Conservation (phyloP, 1,140 invertebrate genomes). For the Drosophila kohkoa region DNA sequence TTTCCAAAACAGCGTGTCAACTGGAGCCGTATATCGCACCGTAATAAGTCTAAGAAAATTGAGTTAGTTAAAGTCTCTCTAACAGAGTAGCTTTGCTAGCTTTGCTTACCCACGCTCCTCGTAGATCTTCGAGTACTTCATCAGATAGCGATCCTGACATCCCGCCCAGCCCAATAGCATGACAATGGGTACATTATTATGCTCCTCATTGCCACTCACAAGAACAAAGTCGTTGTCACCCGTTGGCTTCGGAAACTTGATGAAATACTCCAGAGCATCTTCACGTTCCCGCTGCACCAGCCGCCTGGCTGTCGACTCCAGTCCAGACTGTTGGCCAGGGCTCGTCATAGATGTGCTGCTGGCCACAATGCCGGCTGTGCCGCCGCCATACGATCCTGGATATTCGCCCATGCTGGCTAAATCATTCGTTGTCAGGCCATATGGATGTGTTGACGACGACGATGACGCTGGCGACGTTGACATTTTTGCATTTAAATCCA, state of each 20-base stretch:
- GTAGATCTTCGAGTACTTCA: conserved; percentile 92
- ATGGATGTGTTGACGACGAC: conserved; percentile 46
- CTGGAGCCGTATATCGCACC: conserved; percentile 90
- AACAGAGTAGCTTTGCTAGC: too few species aligned
- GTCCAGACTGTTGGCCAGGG: conserved; percentile 10
- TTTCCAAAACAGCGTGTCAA: conserved; percentile 89
- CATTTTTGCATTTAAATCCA: conserved; percentile 53
- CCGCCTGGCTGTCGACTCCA: not conserved
- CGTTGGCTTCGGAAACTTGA: conserved; percentile 87
- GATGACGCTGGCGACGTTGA: conserved; percentile 36
- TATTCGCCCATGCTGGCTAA: conserved; percentile 41
- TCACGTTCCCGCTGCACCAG: conserved; percentile 25
- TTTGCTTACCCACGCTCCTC: conserved; percentile 89
- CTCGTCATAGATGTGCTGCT: conserved; percentile 12
- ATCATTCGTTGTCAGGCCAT: conserved; percentile 52
- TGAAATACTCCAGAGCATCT: conserved; percentile 88
- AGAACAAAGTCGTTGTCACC: conserved; percentile 86
- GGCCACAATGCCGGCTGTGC: conserved; percentile 23
- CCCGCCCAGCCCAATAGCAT: conserved; percentile 92
- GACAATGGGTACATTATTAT: conserved; percentile 89
- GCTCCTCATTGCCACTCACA: conserved; percentile 85
- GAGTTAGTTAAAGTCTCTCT: not conserved
- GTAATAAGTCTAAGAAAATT: conserved; percentile 88
- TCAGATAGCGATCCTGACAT: conserved; percentile 90
- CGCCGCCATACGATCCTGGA: conserved; percentile 31